Conservation (phyloP, 2,888 invertebrate genomes). For the Conops quadrifasciatus region DNA sequence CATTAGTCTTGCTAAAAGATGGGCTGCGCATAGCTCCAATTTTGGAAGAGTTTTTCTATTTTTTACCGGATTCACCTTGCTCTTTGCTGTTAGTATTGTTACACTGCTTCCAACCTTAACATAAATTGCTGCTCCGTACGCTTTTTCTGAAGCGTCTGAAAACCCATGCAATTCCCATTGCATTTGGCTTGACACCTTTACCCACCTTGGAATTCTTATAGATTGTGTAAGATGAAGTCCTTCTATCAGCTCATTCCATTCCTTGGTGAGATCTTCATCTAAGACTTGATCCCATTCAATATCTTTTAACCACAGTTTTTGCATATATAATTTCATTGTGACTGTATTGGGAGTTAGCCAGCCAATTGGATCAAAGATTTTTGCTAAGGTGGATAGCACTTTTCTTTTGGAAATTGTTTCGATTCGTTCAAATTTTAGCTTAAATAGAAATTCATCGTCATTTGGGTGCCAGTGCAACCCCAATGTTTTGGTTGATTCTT, state of each 20-base stretch:
- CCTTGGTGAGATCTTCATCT: slow-evolving; percentile 15
- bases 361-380: slow-evolving; percentile 31
- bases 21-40: slow-evolving; percentile 6
- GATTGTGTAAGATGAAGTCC: too few relatives aligned
- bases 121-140: too few relatives aligned
- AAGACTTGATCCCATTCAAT: slow-evolving; percentile 16
- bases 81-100: slow-evolving; percentile 13
- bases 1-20: slow-evolving; percentile 23
- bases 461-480: slow-evolving; percentile 9
- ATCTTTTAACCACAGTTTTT: slow-evolving; percentile 25
- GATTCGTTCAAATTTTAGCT: neutral
- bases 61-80: slow-evolving; percentile 25
- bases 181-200: too few relatives aligned
- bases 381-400: slow-evolving; percentile 19
- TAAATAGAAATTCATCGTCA: slow-evolving; percentile 16
- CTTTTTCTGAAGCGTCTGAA: too few relatives aligned
- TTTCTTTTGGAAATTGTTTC: neutral
- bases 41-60: slow-evolving; percentile 16
- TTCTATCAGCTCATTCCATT: slow-evolving; percentile 15
- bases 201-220: too few relatives aligned
- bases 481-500: slow-evolving; percentile 21
- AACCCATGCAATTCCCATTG: too few relatives aligned
- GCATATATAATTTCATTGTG: slow-evolving; percentile 26
- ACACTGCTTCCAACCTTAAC: too few relatives aligned
- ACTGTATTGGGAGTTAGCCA: slow-evolving; percentile 33